Percentiles rank a stretch among this genome's conserved stretches.
These are phyloP conservation scores for Chunga burmeisteri DNA, from an alignment of 2,113 vertebrate species.

Conservation along the genomic window DNA sequence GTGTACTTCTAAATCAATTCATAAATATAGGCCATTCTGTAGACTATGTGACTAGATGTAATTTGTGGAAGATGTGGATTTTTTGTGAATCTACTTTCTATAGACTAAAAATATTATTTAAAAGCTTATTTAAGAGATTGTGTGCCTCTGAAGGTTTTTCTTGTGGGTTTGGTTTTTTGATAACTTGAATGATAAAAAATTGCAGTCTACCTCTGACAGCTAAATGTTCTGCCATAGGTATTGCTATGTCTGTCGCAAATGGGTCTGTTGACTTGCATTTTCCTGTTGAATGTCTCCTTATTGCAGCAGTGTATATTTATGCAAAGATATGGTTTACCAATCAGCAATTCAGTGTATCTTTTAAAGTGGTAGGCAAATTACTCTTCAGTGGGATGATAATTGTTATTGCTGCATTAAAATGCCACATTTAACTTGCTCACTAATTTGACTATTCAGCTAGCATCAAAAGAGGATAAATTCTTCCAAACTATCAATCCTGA, in stretches of 20 bases:
- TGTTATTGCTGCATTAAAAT: neutral
- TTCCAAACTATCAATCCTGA: neutral
- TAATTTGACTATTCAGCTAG: neutral
- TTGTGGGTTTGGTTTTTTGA: neutral
- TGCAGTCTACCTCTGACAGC: neutral
- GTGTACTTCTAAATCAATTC: neutral
- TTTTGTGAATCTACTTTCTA: neutral
- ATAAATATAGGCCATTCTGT: neutral
- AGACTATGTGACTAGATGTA: neutral
- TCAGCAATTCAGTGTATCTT: neutral
- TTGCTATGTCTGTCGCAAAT: neutral
- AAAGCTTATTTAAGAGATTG: neutral
- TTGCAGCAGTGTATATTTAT: neutral
- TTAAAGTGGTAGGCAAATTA: neutral
- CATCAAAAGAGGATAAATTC: neutral
- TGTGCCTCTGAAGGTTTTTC: neutral
- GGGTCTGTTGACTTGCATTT: neutral
- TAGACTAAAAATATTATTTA: neutral
- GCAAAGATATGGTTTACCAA: neutral
- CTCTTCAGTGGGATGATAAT: neutral
- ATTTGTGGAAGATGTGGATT: neutral
- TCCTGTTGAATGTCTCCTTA: neutral
- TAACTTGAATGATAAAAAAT: neutral
- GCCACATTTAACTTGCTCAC: neutral
- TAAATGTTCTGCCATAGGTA: neutral